Base-by-base conservation (phyloP, 2,113 vertebrate genomes). In the Leptobrachium ailaonicum region DNA sequence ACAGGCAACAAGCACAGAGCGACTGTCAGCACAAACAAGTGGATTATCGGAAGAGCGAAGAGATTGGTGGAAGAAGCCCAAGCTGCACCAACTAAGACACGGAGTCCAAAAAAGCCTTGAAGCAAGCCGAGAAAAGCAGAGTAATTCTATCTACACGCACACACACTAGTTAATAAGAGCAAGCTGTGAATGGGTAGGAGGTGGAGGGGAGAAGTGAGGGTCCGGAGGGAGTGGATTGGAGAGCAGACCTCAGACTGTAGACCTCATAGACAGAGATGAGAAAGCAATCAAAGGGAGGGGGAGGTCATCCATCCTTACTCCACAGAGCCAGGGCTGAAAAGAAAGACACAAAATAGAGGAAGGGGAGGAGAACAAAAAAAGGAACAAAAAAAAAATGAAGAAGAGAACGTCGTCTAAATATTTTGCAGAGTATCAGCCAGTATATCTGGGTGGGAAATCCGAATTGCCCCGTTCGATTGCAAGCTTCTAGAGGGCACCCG, bases 271-370 rank as follows among this genome's bases (percentile, higher is more conserved):
- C 73, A 88, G 82, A 83, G 82, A 86, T 80, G 77, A 84, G 62
- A 84, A 83, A 85, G 82, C 82, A 83, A 77, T 85, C 87, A 84
- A 82, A 62, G 80, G 47, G 85, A 82, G 62, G 80, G 47, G 85
- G 83, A 45, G 86, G 75, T 84, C 76, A 13, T 91, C 90, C 87
- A 13, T 91, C 90, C 86, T 87, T 90, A 86, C 87, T 89, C 89
- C 90, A 82, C 70, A 89, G 85, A 83, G 86, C 86, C 76, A 88
- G 83, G 75, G 80, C 88, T 90, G 89, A 90, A 90, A 89, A 90
- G 87, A 90, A 90, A 91, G 87, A 89, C 87, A 91, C 85, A 88
- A 85, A 88, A 82, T 3, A 77, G 12, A 87, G 76, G 82, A 69
- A 86, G 77, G 84, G 58, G 85, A 67, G 20, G 20, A 32, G 20